These are phyloP conservation scores for Drosophila aff. DNA, from an alignment of 1,140 invertebrate genomes.

Conservation along the genomic window DNA sequence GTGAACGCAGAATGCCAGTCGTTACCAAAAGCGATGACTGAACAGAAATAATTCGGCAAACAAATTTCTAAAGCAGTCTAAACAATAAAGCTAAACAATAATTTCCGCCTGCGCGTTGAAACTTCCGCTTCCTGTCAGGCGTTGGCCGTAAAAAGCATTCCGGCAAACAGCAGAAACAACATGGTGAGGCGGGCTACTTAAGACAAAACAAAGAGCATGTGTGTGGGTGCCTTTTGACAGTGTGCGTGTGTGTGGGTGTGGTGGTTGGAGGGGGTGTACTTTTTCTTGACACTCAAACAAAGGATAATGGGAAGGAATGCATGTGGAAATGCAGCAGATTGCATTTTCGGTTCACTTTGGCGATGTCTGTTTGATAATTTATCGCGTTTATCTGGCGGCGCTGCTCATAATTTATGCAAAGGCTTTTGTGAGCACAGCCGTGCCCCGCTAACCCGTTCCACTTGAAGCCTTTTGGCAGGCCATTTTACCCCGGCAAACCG, in stretches of 20 bases:
- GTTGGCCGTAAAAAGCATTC: constrained; percentile 58
- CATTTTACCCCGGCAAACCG: constrained; percentile 43
- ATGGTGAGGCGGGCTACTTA: constrained; percentile 56
- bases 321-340: constrained; percentile 62
- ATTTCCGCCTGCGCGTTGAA: constrained; percentile 78
- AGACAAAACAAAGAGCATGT: constrained; percentile 64
- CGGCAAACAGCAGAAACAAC: constrained; percentile 37
- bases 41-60: constrained; percentile 80
- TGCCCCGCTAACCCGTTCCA: constrained; percentile 1
- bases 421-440: constrained; percentile 56
- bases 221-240: constrained; percentile 19
- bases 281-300: constrained; percentile 69
- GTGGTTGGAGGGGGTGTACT: constrained; percentile 17
- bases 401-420: constrained; percentile 77
- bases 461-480: constrained; percentile 33
- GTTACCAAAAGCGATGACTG: constrained; percentile 60
- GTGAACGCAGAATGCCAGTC: constrained; percentile 15
- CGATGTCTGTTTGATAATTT: constrained; percentile 69
- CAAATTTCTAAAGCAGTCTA: constrained; percentile 80
- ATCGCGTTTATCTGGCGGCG: constrained; percentile 73
- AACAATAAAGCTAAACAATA: constrained; percentile 82
- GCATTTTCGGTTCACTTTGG: constrained; percentile 53
- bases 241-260: constrained; percentile 12
- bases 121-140: constrained; percentile 77
- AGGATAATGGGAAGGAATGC: constrained; percentile 23